Base-by-base conservation (phyloP, 2,113 vertebrate genomes). In the Triplophysa tibetana region DNA sequence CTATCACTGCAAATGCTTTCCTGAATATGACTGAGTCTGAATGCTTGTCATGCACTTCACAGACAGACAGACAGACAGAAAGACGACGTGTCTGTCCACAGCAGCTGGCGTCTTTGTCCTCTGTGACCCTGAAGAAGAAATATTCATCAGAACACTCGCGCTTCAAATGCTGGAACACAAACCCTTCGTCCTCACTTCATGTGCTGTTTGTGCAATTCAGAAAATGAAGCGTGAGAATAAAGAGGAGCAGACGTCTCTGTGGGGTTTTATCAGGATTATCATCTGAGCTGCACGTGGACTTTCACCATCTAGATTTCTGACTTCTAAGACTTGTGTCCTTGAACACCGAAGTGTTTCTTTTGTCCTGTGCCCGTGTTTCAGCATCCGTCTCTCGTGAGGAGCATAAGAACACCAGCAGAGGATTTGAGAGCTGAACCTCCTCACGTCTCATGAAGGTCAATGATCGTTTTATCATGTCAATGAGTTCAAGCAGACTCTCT, bases 91-190 rank as follows among this genome's bases (percentile, higher is more conserved):
- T 45, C 62, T 69, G 56, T 60, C 33, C 56, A 41, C 50, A 29
- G 67, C 70, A 69, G 50, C 23, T 17, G 52, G 19, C 17, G 23
- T 64, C 54, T 79, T 68, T 75, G 41, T 82, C 73, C 64, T 77
- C 60, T 63, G 45, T 56, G 26, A 43, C 56, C 79, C 65, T 38
- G 69, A 45, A 62, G 63, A 58, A 24, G 43, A 63, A 64, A 29
- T 43, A 26, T 16, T 61, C 56, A 38, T 41, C 61, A 26, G 70
- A 26, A 64, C 21, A 14, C n/a, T 48, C 33, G 50, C 43, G 54
- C 21, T 29, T 75, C n/a, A 45, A 14, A 33, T 41, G 17, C n/a
- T 3, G 7, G 19, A 16, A 19, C 54, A n/a, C 54, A 56, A 56
- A 56, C n/a, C 8, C 19, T 8, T 7, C 16, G 48, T 17, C 50